Percentiles rank a stretch among this genome's conserved stretches.
Conservation (phyloP, 1,140 invertebrate species). For the Polyergus mexicanus region DNA sequence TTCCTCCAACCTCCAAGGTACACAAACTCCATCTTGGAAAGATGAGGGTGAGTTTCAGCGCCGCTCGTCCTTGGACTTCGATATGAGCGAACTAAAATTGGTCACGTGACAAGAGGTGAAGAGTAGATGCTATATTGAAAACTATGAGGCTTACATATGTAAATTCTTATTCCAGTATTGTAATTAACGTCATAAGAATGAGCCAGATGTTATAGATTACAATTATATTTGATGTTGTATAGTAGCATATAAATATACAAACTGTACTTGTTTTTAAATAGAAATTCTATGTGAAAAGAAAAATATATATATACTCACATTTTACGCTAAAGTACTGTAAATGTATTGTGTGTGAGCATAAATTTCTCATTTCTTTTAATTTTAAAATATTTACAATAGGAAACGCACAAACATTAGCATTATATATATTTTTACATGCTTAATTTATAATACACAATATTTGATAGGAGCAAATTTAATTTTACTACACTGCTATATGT, state of each 20-base stretch:
- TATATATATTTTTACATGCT: neutral
- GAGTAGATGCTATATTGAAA: too few species aligned
- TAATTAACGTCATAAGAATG: too few species aligned
- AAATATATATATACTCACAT: neutral
- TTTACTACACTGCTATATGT: neutral
- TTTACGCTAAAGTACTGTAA: too few species aligned
- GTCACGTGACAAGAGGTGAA: too few species aligned
- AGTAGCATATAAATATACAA: neutral
- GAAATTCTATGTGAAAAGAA: neutral
- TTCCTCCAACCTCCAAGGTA: too few species aligned
- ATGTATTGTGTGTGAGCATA: neutral
- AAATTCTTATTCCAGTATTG: too few species aligned
- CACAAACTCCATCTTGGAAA: too few species aligned
- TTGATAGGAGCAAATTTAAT: neutral
- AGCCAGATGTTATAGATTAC: too few species aligned
- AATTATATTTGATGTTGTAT: neutral
- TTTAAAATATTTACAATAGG: slow-evolving; percentile 12
- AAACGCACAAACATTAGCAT: neutral
- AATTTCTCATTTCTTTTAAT: neutral
- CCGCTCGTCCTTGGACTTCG: too few species aligned
- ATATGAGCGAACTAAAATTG: too few species aligned
- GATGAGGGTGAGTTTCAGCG: too few species aligned
- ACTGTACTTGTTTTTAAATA: neutral
- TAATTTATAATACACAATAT: neutral
- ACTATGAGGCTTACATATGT: too few species aligned